Evolutionary conservation across 2,888 invertebrate species (phyloP), one percentile per base, ranked within the genome.

Genomic region (Aporophyla lueneburgensis): DNA sequence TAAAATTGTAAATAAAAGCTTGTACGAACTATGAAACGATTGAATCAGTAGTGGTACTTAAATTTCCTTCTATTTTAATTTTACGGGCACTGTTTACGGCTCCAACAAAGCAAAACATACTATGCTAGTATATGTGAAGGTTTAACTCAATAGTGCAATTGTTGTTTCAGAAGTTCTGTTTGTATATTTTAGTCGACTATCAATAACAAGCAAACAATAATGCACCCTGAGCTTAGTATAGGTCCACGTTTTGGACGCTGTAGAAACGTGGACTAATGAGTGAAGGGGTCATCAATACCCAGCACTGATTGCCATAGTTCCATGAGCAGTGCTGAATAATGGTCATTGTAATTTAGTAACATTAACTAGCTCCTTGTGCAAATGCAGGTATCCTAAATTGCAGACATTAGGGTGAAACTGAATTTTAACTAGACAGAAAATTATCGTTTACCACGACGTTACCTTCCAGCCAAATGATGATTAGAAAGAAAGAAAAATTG

Each of bases 301-400:
- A 16, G 9, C 3, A 53, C 33, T 63, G 51, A 61, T 9, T 12
- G 33, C 59, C 49, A 54, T 33, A 70, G 49, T 70, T 69, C 33
- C 16, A 24, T 73, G 33, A 67, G 24, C 33, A 51, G 40, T 43
- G n/a, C 14, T 43, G 62, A 59, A 65, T 77, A 78, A 82, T 74
- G 67, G 14, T 58, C 49, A 51, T 62, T 10, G 49, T 67, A 61
- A 70, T 77, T 80, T 76, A 53, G 51, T 21, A 51, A 5, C 27
- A 77, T 75, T 71, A 79, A 62, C 51, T 24, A 16, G 27, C 63
- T 27, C 12, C 16, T 58, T 51, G 33, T 21, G 33, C 56, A 49
- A 51, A 54, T 59, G 58, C 72, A 66, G 75, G 71, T 76, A 71
- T 51, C 40, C 81, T 63, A 33, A 76, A 81, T 76, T 71, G 19